phyloP scores from a whole-genome alignment of 2,888 invertebrate genomes.

The Helleia helle region DNA sequence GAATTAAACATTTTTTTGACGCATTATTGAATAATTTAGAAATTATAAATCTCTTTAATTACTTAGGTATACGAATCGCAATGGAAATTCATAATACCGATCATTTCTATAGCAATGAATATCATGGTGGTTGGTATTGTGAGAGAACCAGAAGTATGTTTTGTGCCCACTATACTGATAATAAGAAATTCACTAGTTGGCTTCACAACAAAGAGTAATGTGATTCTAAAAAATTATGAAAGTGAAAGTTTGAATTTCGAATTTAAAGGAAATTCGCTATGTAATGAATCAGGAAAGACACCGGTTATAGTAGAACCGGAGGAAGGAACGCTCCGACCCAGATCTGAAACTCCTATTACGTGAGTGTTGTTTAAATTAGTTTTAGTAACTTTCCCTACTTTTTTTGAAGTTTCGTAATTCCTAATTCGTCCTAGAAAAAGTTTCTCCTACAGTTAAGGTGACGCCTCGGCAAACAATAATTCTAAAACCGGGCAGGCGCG shows the following conservation, averaged over 20 bases:
- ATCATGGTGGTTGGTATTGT: conserved; percentile 78
- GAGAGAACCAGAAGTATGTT: conserved; percentile 76
- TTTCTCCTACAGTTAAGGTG: too few species aligned
- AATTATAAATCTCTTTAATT: conserved; percentile 4
- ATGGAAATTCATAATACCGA: conserved; percentile 77
- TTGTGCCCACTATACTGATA: conserved; percentile 72
- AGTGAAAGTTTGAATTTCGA: conserved; percentile 60
- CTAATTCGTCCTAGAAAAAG: too few species aligned
- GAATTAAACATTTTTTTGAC: background rate
- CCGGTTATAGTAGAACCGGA: conserved; percentile 65
- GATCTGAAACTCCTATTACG: conserved; percentile 64
- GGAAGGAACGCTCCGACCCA: conserved; percentile 58
- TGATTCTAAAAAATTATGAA: conserved; percentile 72
- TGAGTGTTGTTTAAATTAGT: conserved; percentile 42
- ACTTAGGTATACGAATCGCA: conserved; percentile 74
- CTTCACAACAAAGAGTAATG: conserved; percentile 49
- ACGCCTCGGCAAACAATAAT: too few species aligned
- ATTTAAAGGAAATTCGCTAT: conserved; percentile 68
- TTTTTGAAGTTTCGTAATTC: too few species aligned
- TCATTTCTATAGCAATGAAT: conserved; percentile 65
- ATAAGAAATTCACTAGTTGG: conserved; percentile 77
- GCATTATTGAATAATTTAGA: background rate
- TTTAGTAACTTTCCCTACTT: too few species aligned
- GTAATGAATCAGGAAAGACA: conserved; percentile 68
- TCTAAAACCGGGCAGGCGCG: too few species aligned